phyloP scores from a whole-genome alignment of 2,113 vertebrate species.

The Nerophis ophidion region DNA sequence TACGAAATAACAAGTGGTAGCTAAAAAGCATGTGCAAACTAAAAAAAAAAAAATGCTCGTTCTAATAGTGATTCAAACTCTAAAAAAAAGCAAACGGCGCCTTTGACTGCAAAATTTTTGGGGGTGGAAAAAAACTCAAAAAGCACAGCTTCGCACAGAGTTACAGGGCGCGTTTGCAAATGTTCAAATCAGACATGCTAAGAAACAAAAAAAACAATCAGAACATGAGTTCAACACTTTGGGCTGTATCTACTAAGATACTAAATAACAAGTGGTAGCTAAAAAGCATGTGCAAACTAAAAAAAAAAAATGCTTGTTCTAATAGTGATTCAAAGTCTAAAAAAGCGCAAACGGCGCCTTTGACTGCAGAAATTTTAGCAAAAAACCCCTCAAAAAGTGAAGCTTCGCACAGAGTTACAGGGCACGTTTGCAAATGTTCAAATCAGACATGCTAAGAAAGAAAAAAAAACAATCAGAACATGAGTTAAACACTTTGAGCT shows the following conservation, averaged over 20 bases:
- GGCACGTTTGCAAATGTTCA: background rate
- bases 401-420: constrained; percentile 12
- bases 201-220: constrained; percentile 2
- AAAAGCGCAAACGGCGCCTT: constrained; percentile 24
- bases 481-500: constrained; percentile 2
- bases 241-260: too few species aligned
- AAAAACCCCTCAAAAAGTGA: constrained; percentile 3
- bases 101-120: constrained; percentile 30
- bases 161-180: background rate
- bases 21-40: too few species aligned
- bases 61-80: constrained; percentile 8
- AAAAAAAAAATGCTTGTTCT: too few species aligned
- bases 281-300: too few species aligned
- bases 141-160: constrained; percentile 10
- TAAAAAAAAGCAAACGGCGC: constrained; percentile 18
- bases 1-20: too few species aligned
- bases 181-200: constrained; percentile 16
- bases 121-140: constrained; percentile 5
- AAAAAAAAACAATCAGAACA: constrained; percentile 6
- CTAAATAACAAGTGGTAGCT: too few species aligned
- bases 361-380: constrained; percentile 27
- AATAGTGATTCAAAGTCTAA: constrained; percentile 15
- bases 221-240: constrained; percentile 12
- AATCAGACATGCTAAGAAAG: constrained; percentile 20
- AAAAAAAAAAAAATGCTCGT: too few species aligned